Evolutionary conservation across 2,888 invertebrate genomes (phyloP).

Genomic region (Lasius fuliginosus): DNA sequence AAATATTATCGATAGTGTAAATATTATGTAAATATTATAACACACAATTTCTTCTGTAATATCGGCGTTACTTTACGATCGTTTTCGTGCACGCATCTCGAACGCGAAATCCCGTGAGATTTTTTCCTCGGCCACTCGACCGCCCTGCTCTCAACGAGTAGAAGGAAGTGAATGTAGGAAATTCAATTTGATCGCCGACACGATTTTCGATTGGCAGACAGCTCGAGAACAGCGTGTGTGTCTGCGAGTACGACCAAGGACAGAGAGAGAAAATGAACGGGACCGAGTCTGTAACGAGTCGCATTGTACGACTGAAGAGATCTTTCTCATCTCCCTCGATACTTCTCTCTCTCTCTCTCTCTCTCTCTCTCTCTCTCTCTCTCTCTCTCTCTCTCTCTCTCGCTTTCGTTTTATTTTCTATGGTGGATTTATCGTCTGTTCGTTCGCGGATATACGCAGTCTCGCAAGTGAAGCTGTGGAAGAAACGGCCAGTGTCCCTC

Average conservation of each 20-base stretch:
- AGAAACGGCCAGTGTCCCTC: constrained; percentile 65
- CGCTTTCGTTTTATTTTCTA: constrained; percentile 78
- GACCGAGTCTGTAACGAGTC: constrained; percentile 61
- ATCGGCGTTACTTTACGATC: constrained; percentile 8
- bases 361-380: constrained; percentile 38
- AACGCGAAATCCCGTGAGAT: constrained; percentile 51
- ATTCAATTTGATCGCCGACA: constrained; percentile 74
- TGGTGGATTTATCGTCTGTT: constrained; percentile 80
- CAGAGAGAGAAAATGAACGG: constrained; percentile 48
- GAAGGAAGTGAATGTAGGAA: constrained; percentile 69
- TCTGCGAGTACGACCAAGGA: constrained; percentile 40
- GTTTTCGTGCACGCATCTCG: constrained; percentile 28
- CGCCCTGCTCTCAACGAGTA: constrained; percentile 49
- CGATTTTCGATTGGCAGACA: constrained; percentile 71
- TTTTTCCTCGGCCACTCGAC: constrained; percentile 55
- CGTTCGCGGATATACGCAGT: constrained; percentile 73
- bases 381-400: constrained; percentile 48
- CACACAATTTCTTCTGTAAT: neutral
- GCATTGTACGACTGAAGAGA: constrained; percentile 70
- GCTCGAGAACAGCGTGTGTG: constrained; percentile 56
- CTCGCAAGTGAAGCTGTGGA: constrained; percentile 61
- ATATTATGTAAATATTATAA: neutral
- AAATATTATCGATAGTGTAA: neutral
- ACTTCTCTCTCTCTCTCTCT: neutral
- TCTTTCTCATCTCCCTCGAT: constrained; percentile 53